These are phyloP conservation scores for Macrotis lagotis DNA, from an alignment of 2,113 vertebrate genomes.

Conservation along the genomic window DNA sequence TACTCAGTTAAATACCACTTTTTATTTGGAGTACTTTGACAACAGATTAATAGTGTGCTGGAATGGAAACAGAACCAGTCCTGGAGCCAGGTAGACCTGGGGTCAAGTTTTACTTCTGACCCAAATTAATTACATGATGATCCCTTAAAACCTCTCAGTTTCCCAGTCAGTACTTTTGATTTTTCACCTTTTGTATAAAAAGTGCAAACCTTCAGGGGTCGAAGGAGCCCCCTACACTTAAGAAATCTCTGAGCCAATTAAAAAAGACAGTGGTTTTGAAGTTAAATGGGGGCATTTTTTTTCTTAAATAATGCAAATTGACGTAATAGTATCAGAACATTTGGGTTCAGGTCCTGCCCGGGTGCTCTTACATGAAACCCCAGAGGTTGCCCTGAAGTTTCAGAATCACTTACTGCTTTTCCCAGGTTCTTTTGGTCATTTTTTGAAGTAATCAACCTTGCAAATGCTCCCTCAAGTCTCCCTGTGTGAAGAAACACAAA, in stretches of 20 bases:
- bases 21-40: neutral
- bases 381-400: neutral
- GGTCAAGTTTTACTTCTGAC: neutral
- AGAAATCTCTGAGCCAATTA: too few relatives aligned
- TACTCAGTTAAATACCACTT: neutral
- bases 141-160: neutral
- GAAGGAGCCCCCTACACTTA: neutral
- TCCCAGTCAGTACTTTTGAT: neutral
- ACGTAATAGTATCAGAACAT: neutral
- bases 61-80: neutral
- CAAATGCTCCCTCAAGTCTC: neutral
- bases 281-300: neutral
- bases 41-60: neutral
- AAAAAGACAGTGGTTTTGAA: too few relatives aligned
- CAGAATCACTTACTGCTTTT: neutral
- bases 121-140: neutral
- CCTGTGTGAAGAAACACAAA: neutral
- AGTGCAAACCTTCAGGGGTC: neutral
- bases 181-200: neutral
- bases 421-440: neutral
- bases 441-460: neutral
- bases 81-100: neutral
- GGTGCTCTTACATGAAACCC: neutral
- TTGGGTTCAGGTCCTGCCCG: neutral
- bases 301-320: neutral